These are phyloP conservation scores for Taurulus bubalis DNA, from an alignment of 2,113 vertebrate genomes.

Conservation along the genomic window DNA sequence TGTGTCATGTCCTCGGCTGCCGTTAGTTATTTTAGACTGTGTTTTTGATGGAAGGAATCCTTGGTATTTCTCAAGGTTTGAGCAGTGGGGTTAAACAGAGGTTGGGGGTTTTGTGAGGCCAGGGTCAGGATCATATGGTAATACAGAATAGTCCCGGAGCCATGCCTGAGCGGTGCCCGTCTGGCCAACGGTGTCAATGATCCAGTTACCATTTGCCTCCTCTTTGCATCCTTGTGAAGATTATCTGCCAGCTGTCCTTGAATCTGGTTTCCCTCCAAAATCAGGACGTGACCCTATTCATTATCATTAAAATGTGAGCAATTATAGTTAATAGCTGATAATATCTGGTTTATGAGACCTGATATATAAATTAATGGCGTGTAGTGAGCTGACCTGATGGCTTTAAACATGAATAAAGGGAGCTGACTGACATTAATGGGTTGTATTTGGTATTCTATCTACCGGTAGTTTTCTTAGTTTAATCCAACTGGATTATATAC, in stretches of 20 bases:
- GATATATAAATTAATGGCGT: conserved; percentile 1
- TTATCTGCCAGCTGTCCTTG: conserved; percentile 67
- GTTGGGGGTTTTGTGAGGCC: conserved; percentile 60
- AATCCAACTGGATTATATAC: conserved; percentile 23
- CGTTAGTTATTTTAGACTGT: conserved; percentile 59
- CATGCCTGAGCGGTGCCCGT: conserved; percentile 35
- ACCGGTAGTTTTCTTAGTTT: neutral
- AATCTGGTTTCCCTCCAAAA: conserved; percentile 61
- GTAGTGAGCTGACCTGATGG: neutral
- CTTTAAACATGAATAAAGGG: neutral
- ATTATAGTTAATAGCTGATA: conserved; percentile 26
- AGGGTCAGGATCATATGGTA: conserved; percentile 58
- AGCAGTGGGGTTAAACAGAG: conserved; percentile 55
- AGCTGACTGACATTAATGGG: neutral
- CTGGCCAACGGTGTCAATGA: conserved; percentile 68
- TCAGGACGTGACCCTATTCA: conserved; percentile 44
- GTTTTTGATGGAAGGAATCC: conserved; percentile 62
- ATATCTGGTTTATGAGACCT: conserved; percentile 14
- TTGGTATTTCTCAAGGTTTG: conserved; percentile 63
- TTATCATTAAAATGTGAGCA: conserved; percentile 3
- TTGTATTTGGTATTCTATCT: conserved; percentile 4
- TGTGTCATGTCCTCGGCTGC: conserved; percentile 27
- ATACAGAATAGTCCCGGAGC: conserved; percentile 46
- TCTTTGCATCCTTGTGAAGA: conserved; percentile 65
- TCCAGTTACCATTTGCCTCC: conserved; percentile 69